Percentiles rank a stretch among this genome's conserved stretches.
Evolutionary conservation across 2,113 vertebrate species (phyloP).

Genomic region (Prinia subflava): DNA sequence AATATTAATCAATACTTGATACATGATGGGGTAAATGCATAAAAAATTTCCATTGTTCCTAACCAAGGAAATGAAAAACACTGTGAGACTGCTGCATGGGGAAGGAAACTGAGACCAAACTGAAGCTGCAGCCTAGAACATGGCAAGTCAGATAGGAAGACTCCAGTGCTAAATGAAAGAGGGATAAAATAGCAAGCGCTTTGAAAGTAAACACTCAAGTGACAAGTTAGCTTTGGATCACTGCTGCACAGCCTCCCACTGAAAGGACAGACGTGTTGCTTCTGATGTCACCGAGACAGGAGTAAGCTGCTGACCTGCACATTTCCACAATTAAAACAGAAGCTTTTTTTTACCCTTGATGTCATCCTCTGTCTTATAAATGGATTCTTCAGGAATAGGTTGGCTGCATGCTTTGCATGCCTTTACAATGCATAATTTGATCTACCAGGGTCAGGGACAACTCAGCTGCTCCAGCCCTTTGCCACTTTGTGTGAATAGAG

Average conservation of each 20-base stretch:
- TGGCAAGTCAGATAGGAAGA: background rate
- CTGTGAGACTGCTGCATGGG: background rate
- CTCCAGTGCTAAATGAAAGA: background rate
- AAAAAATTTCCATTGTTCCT: background rate
- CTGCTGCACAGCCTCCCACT: background rate
- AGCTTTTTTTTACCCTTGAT: slow-evolving; percentile 51
- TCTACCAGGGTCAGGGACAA: background rate
- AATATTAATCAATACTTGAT: background rate
- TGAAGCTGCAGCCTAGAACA: background rate
- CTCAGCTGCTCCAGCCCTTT: background rate
- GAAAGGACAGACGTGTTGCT: background rate
- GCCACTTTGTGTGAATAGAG: background rate
- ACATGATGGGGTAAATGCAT: background rate
- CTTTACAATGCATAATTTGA: slow-evolving; percentile 39
- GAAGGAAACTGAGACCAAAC: background rate
- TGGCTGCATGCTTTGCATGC: slow-evolving; percentile 3
- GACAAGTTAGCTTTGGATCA: background rate
- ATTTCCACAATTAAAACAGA: slow-evolving; percentile 52
- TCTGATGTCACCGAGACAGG: background rate
- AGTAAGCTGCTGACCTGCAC: slow-evolving; percentile 37
- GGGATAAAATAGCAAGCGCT: background rate
- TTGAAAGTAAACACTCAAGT: background rate
- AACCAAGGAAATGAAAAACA: background rate
- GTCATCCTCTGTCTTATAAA: slow-evolving; percentile 46
- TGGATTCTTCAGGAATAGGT: slow-evolving; percentile 50